Evolutionary conservation across 1,140 invertebrate genomes (phyloP), one percentile per base, ranked within the genome.

Genomic region (Megalonaias nervosa): DNA sequence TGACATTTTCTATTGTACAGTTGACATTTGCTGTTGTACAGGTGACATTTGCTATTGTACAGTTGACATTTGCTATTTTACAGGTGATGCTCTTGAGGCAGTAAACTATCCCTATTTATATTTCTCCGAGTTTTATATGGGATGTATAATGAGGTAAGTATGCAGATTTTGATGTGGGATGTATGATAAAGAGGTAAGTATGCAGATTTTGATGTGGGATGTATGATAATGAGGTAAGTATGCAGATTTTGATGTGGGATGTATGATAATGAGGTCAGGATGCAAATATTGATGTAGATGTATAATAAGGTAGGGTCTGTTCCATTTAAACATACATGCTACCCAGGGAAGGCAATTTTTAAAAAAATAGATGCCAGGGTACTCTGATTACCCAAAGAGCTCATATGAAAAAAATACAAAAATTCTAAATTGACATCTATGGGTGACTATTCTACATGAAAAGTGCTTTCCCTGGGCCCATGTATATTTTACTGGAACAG

Each of bases 121-220:
- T 73, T 85, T 84, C 62, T 74, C 81, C 65, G 82, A 85, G 75
- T 85, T 85, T 79, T 85, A 85, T 60, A 70, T 85, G 16, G 82
- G 84, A 21, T 85, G 84, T 74, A 74, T 84, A 19, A 61, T 84
- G 48, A 85, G 82, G 82, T 82, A 70, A 71, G 77, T 68, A 12
- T 11, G 38, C 31, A 59, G 15, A 19, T 21, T 23, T 17, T 38
- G 48, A 17, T 57, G 5, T 16, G 15, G 15, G n/a, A 67, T 16
- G 17, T 23, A 26, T 21, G 2, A 67, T 26, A n/a, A n/a, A n/a
- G 1, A n/a, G 16, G 23, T 15, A 67, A 21, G 1, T 67, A 31
- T 15, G 5, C 31, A 21, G 23, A 15, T 21, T 23, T 17, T 38
- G 48, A 17, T 57, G 5, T 16, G 1, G n/a, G n/a, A 67, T 16